Conservation (phyloP, 2,797 vertebrate species). For the Acipenser transmontanus region DNA sequence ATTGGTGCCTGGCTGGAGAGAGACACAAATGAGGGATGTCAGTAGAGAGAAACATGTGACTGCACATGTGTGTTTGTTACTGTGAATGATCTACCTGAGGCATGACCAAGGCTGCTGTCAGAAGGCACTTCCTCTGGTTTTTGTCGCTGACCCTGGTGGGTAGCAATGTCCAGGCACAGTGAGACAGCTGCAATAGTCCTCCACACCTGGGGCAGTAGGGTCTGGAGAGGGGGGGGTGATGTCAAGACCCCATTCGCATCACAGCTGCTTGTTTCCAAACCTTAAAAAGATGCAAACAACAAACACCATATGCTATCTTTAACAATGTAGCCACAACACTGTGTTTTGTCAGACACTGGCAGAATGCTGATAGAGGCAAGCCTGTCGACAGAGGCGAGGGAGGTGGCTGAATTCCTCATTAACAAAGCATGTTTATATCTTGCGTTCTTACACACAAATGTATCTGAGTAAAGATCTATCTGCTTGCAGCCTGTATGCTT, state of each 20-base stretch:
- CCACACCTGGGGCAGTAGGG: not conserved
- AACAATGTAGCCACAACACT: not conserved
- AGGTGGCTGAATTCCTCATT: not conserved
- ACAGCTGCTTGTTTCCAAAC: not conserved
- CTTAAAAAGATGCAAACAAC: too few species aligned
- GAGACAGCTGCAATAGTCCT: constrained; percentile 3
- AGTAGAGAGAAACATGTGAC: not conserved
- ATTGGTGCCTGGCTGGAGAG: constrained; percentile 56
- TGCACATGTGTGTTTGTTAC: not conserved
- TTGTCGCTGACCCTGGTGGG: constrained; percentile 28
- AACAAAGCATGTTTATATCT: not conserved
- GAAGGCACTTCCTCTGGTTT: constrained; percentile 15
- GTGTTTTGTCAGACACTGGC: too few species aligned
- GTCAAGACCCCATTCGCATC: not conserved
- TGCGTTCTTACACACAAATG: not conserved
- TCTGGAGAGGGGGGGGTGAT: not conserved
- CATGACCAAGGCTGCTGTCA: constrained; percentile 54
- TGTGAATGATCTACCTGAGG: constrained; percentile 48
- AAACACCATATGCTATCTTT: too few species aligned
- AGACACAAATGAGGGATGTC: not conserved
- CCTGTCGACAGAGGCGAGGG: too few species aligned
- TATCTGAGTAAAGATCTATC: not conserved
- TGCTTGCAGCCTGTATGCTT: constrained; percentile 10
- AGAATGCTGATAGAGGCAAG: too few species aligned
- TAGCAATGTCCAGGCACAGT: constrained; percentile 7